phyloP scores from a whole-genome alignment of 2,888 invertebrate genomes.

The Abrostola tripartita region DNA sequence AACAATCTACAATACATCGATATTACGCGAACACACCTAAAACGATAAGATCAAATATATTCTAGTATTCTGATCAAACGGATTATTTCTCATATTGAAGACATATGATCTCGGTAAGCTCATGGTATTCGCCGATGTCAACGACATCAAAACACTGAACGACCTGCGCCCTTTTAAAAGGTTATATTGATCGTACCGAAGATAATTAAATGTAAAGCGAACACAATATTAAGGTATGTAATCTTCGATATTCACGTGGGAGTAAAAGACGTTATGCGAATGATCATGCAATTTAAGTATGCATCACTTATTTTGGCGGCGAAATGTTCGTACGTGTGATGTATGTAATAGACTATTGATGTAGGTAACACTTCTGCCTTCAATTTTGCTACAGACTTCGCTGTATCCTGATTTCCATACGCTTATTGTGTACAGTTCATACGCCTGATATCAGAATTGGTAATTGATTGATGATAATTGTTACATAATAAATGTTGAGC shows the following conservation, averaged over 20 bases:
- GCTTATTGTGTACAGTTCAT: no score
- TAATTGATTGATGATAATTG: no score
- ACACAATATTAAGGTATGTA: background rate
- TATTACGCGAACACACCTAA: slow-evolving; percentile 5
- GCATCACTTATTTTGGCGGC: no score
- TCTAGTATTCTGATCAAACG: slow-evolving; percentile 45
- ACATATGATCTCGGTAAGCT: slow-evolving; percentile 40
- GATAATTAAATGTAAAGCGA: slow-evolving; percentile 24
- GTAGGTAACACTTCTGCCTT: no score
- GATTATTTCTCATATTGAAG: slow-evolving; percentile 62
- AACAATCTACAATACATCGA: slow-evolving; percentile 10
- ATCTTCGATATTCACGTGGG: slow-evolving; percentile 1
- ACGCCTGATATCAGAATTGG: no score
- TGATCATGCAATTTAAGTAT: background rate
- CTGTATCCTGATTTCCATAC: no score
- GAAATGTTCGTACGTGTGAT: no score
- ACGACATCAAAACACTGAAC: slow-evolving; percentile 34
- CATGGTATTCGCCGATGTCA: slow-evolving; percentile 39
- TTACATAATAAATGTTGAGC: no score
- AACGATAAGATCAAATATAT: slow-evolving; percentile 50
- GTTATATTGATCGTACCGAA: slow-evolving; percentile 26
- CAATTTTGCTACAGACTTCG: no score
- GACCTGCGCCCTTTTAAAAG: slow-evolving; percentile 47
- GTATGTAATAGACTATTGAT: no score
- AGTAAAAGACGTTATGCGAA: background rate